These are phyloP conservation scores for Helleia helle DNA, from an alignment of 2,888 invertebrate species.

Conservation along the genomic window DNA sequence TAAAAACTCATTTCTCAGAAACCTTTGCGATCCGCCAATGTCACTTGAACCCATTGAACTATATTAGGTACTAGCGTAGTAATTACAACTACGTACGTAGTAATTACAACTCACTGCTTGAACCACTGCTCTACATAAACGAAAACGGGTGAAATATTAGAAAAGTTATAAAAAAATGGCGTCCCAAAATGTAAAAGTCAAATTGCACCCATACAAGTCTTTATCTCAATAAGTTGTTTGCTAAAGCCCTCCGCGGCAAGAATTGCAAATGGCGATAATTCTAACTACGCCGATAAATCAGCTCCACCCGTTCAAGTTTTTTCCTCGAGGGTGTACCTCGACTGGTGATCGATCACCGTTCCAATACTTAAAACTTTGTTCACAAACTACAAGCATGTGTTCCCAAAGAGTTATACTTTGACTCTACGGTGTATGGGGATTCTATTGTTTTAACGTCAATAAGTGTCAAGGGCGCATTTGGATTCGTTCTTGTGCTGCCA, in stretches of 20 bases:
- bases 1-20: no score
- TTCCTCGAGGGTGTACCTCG: conserved; percentile 56
- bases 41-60: no score
- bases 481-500: no score
- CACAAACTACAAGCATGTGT: conserved; percentile 44
- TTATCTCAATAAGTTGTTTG: conserved; percentile 50
- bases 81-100: no score
- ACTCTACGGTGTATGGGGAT: conserved; percentile 28
- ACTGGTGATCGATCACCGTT: conserved; percentile 61
- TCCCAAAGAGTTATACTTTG: conserved; percentile 35
- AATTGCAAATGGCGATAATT: conserved; percentile 74
- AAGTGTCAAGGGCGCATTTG: no score
- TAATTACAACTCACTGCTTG: no score
- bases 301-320: conserved; percentile 57
- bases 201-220: conserved; percentile 28
- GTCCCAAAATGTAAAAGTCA: conserved; percentile 14
- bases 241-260: conserved; percentile 50
- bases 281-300: conserved; percentile 70
- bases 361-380: conserved; percentile 47
- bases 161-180: no score
- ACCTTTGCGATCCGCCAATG: no score
- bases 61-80: no score
- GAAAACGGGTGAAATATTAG: no score
- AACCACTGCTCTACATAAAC: no score
- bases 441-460: no score